These are phyloP conservation scores for Neodiprion lecontei DNA, from an alignment of 1,140 invertebrate species.

Conservation along the genomic window DNA sequence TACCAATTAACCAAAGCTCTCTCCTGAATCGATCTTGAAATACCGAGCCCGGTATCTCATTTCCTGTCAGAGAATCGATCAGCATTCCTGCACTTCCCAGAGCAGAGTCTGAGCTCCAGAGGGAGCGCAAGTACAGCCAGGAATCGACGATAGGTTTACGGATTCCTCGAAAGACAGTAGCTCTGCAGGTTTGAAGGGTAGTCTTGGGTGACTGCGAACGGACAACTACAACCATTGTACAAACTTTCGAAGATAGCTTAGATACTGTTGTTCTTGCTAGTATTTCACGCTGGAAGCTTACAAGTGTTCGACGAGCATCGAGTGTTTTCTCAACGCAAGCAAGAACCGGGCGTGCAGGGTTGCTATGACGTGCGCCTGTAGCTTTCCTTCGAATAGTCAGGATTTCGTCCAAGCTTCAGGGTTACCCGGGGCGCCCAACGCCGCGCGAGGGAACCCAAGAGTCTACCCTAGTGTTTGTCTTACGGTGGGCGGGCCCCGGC, in stretches of 20 bases:
- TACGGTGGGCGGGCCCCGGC: conserved; percentile 48
- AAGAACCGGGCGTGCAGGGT: conserved; percentile 10
- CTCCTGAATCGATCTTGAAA: neutral
- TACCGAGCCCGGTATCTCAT: too few species aligned
- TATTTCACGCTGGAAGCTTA: conserved; percentile 3
- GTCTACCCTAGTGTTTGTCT: conserved; percentile 46
- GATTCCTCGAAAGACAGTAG: too few species aligned
- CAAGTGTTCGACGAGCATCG: conserved; percentile 11
- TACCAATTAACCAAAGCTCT: neutral
- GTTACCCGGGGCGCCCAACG: neutral
- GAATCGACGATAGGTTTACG: too few species aligned
- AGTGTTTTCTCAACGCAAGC: conserved; percentile 14
- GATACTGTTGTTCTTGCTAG: conserved; percentile 12
- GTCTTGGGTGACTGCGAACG: too few species aligned
- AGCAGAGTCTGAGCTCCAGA: too few species aligned
- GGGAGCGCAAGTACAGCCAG: too few species aligned
- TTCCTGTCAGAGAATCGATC: too few species aligned
- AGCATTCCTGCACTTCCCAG: too few species aligned
- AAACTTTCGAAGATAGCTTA: neutral
- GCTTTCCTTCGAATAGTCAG: neutral
- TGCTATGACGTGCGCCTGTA: neutral
- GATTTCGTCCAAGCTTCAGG: neutral
- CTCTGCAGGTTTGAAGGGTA: too few species aligned
- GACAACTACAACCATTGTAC: neutral
- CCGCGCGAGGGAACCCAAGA: neutral